These are phyloP conservation scores for Anguilla anguilla DNA, from an alignment of 2,797 vertebrate species.

Conservation along the genomic window DNA sequence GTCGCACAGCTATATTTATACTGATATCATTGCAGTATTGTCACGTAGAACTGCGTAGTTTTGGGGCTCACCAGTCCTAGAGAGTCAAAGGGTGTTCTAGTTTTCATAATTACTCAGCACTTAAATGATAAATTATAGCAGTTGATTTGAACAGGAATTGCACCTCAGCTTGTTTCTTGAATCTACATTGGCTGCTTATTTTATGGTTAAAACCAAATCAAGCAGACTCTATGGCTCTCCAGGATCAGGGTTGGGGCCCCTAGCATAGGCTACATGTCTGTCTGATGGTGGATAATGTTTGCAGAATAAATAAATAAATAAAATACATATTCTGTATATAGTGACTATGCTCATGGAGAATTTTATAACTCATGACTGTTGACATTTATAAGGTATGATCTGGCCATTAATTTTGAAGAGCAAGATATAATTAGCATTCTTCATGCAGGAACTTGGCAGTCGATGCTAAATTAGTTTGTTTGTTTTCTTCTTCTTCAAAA, in stretches of 20 bases:
- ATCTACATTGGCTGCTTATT: not conserved
- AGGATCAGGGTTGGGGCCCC: not conserved
- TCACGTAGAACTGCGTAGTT: too few species aligned
- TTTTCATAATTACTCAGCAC: too few species aligned
- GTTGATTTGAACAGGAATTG: not conserved
- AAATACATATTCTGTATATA: not conserved
- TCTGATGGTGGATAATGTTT: not conserved
- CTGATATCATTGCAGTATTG: too few species aligned
- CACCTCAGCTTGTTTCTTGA: not conserved
- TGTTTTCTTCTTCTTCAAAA: not conserved
- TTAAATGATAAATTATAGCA: too few species aligned
- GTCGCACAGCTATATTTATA: too few species aligned
- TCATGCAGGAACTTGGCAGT: not conserved
- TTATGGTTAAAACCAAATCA: not conserved
- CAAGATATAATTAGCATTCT: not conserved
- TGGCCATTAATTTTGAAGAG: slow-evolving; percentile 10
- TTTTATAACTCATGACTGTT: not conserved
- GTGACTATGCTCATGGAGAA: not conserved
- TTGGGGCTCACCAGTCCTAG: too few species aligned
- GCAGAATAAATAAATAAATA: not conserved
- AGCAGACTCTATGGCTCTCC: not conserved
- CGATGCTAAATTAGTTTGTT: not conserved
- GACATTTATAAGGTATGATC: not conserved
- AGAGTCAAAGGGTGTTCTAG: too few species aligned
- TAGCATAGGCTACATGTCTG: not conserved